phyloP scores from a whole-genome alignment of 2,888 invertebrate genomes.

The Adelphocoris suturalis region DNA sequence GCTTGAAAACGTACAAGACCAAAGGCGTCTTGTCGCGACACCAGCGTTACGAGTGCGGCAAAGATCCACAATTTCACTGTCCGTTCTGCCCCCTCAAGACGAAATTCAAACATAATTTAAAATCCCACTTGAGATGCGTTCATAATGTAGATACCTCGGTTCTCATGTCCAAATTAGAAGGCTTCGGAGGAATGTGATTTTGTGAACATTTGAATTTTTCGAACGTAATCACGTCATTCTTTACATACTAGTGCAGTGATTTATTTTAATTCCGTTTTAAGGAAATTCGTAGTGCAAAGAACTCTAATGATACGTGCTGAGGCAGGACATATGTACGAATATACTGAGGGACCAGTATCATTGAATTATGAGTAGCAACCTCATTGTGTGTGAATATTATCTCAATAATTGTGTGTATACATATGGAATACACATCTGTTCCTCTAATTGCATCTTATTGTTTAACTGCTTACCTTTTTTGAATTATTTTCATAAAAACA shows the following conservation, averaged over 20 bases:
- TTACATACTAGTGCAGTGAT: too few species aligned
- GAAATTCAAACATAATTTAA: conserved; percentile 34
- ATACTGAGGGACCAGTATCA: neutral
- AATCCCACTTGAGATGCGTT: conserved; percentile 10
- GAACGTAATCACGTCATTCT: too few species aligned
- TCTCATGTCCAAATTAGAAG: neutral
- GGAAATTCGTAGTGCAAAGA: neutral
- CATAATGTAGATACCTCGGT: conserved; percentile 20
- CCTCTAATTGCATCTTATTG: too few species aligned
- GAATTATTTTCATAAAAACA: too few species aligned
- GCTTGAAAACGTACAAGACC: conserved; percentile 73
- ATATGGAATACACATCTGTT: too few species aligned
- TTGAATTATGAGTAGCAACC: too few species aligned
- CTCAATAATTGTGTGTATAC: too few species aligned
- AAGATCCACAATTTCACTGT: conserved; percentile 78
- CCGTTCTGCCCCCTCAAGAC: conserved; percentile 72
- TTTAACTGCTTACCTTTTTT: too few species aligned
- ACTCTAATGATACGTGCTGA: neutral
- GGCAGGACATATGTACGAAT: neutral
- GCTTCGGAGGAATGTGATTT: neutral
- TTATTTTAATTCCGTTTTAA: neutral
- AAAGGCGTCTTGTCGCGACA: conserved; percentile 74
- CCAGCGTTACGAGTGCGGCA: conserved; percentile 76
- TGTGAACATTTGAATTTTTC: neutral
- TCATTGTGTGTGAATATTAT: too few species aligned